Conservation (phyloP, 2,888 invertebrate species). For the Atherix ibis region DNA sequence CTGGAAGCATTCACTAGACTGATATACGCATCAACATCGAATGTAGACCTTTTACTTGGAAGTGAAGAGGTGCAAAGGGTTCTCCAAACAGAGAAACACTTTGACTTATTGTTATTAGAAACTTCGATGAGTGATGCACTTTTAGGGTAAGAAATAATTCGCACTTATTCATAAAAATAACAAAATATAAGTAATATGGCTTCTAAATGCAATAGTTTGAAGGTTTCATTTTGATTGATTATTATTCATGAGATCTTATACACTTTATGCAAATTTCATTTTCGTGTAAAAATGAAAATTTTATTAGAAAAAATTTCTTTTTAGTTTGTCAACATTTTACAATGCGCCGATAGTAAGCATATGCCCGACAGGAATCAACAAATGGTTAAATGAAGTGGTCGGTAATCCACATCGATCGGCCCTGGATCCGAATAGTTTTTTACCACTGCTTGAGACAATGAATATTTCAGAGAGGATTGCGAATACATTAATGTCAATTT, state of each 20-base stretch:
- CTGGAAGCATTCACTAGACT: constrained; percentile 27
- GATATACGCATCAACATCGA: constrained; percentile 28
- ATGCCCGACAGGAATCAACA: constrained; percentile 33
- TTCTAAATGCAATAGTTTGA: background rate
- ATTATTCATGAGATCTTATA: no score
- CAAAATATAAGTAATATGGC: background rate
- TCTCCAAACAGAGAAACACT: constrained; percentile 20
- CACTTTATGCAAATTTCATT: background rate
- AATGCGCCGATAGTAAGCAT: constrained; percentile 27
- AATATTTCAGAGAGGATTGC: constrained; percentile 29
- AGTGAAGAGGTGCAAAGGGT: constrained; percentile 21
- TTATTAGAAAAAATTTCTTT: constrained; percentile 8
- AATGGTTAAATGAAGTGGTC: constrained; percentile 33
- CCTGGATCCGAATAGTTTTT: constrained; percentile 31
- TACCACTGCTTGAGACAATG: constrained; percentile 33
- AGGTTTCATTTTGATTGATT: background rate
- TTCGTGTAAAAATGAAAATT: background rate
- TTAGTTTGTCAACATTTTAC: constrained; percentile 27
- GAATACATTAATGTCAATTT: constrained; percentile 31
- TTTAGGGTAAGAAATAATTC: constrained; percentile 20
- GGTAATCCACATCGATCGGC: constrained; percentile 36
- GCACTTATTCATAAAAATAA: background rate
- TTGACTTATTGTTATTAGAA: constrained; percentile 32
- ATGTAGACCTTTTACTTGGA: constrained; percentile 24
- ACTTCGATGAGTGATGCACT: constrained; percentile 35